A percentile compares a stretch with the other conserved stretches of the same genome.
Conservation (phyloP, 2,797 vertebrate genomes). For the Agapornis canus region DNA sequence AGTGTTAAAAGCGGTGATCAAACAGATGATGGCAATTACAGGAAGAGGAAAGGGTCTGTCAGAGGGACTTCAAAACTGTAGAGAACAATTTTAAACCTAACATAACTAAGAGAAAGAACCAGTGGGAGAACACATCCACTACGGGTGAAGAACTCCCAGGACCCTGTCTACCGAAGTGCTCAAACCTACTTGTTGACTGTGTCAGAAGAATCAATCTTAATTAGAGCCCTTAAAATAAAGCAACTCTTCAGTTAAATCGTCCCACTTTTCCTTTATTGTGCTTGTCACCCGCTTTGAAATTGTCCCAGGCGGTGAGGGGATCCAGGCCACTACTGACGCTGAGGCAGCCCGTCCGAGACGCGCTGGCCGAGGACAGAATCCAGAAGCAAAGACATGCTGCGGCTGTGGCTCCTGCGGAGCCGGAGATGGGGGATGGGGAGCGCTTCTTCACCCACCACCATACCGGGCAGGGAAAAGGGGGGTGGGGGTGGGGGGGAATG, state of each 20-base stretch:
- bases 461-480: too few species aligned
- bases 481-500: accelerated
- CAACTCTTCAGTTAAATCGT: accelerated
- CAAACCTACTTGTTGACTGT: not conserved
- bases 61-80: not conserved
- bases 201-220: not conserved
- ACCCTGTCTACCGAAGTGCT: not conserved
- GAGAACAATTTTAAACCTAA: not conserved
- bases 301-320: not conserved
- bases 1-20: conserved; percentile 51
- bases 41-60: not conserved
- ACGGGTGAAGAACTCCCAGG: not conserved
- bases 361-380: not conserved
- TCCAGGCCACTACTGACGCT: not conserved
- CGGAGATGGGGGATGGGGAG: not conserved
- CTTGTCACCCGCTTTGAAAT: not conserved
- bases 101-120: not conserved
- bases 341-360: not conserved
- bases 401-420: not conserved
- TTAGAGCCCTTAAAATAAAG: not conserved
- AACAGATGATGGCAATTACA: not conserved
- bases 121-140: not conserved
- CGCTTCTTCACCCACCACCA: not conserved
- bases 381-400: not conserved
- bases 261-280: not conserved